Percentiles rank a stretch among this genome's conserved stretches.
Evolutionary conservation across 2,888 invertebrate genomes (phyloP).

Genomic region (Drosophila maculinotata): DNA sequence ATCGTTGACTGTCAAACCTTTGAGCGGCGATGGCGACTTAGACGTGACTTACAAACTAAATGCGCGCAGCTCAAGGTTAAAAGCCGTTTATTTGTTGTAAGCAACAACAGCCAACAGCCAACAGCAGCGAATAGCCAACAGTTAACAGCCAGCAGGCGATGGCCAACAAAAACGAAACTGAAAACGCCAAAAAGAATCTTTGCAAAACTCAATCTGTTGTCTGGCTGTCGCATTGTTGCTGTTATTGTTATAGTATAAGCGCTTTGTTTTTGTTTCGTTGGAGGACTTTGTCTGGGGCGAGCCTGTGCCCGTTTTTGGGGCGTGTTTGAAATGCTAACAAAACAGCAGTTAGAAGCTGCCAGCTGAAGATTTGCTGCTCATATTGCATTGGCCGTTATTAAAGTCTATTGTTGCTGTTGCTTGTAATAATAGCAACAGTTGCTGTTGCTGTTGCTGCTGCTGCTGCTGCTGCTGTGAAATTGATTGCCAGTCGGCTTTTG

Average conservation of each 20-base stretch:
- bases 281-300: constrained; percentile 54
- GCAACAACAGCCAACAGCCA: constrained; percentile 44
- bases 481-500: constrained; percentile 75
- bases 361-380: constrained; percentile 52
- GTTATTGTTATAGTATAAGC: not conserved
- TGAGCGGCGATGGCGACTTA: constrained; percentile 73
- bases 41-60: constrained; percentile 84
- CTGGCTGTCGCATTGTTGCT: constrained; percentile 30
- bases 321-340: constrained; percentile 69
- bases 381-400: constrained; percentile 64
- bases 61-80: constrained; percentile 82
- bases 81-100: constrained; percentile 77
- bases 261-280: constrained; percentile 22
- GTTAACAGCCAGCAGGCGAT: constrained; percentile 28
- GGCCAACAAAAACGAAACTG: constrained; percentile 63
- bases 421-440: constrained; percentile 8
- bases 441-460: too few relatives aligned
- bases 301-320: constrained; percentile 42
- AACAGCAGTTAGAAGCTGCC: constrained; percentile 66
- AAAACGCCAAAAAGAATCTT: constrained; percentile 75
- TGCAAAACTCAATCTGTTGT: constrained; percentile 56
- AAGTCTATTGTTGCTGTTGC: constrained; percentile 52
- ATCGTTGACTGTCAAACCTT: constrained; percentile 59
- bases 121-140: constrained; percentile 41
- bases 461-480: too few relatives aligned